Conservation (phyloP, 2,888 invertebrate genomes). For the Mactromeris polynyma region DNA sequence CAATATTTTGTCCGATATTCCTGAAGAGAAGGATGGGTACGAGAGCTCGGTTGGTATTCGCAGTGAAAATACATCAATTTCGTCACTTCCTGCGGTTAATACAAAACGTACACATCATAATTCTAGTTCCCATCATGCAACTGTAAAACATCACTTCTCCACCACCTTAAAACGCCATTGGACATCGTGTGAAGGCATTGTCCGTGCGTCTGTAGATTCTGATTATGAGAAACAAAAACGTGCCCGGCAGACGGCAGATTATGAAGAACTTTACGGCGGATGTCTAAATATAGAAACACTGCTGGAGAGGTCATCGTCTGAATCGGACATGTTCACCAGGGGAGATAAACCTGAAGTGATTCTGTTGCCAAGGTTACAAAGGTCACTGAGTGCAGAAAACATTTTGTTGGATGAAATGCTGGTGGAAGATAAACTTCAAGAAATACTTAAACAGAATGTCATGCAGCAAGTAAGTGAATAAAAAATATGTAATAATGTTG, state of each 20-base stretch:
- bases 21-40: constrained; percentile 78
- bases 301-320: constrained; percentile 71
- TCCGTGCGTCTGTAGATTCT: constrained; percentile 55
- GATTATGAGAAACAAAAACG: constrained; percentile 63
- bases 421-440: constrained; percentile 69
- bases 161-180: constrained; percentile 62
- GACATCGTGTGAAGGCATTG: constrained; percentile 69
- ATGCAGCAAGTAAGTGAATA: constrained; percentile 70
- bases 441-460: constrained; percentile 67
- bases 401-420: constrained; percentile 66
- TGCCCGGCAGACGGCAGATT: constrained; percentile 48
- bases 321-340: constrained; percentile 66
- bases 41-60: constrained; percentile 70
- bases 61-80: constrained; percentile 60
- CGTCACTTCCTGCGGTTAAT: constrained; percentile 52
- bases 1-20: constrained; percentile 80
- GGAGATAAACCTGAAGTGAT: constrained; percentile 59
- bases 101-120: constrained; percentile 34
- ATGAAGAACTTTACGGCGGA: constrained; percentile 66
- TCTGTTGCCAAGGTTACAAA: constrained; percentile 61
- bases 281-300: constrained; percentile 67
- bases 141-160: constrained; percentile 43
- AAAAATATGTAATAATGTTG: no score
- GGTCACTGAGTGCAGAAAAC: constrained; percentile 55
- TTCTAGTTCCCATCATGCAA: constrained; percentile 33